Base-by-base conservation (phyloP, 2,888 invertebrate species). In the Drosophila bunnanda region DNA sequence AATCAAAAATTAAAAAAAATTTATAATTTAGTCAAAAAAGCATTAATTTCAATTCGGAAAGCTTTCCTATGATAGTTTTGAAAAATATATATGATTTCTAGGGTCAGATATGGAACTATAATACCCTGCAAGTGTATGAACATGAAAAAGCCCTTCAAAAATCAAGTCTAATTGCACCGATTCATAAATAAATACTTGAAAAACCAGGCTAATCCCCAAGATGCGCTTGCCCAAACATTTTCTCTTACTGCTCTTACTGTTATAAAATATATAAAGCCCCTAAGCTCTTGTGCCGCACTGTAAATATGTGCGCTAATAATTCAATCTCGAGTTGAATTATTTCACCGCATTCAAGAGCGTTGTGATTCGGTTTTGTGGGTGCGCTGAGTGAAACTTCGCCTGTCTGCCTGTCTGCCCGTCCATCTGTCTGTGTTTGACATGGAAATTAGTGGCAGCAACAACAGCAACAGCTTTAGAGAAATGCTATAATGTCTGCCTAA, bases 401-500 rank as follows among this genome's bases (percentile, higher is more conserved):
- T 61, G 71, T 61, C 44, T 30, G 52, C 22, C 53, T 48, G 32
- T 48, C 43, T 44, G 60, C 34, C 44, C 30, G 68, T 48, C 43
- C 39, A 48, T 38, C 44, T 36, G 68, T 50, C 53, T 48, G 20
- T 55, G 41, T 59, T 67, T 69, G 75, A 76, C 72, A 76, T 76
- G 75, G 71, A 76, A 76, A 76, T 71, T 76, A 66, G 67, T 59
- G 55, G 41, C 59, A 57, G 50, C 54, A 67, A 44, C 59, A 69
- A 48, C 34, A 72, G 36, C 44, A 41, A 7, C 30, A 25, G 67
- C 72, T 38, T 65, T 9, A 30, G 53, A 54, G 53, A 57, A 75
- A 75, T 68, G 75, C 56, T 67, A 65, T 73, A 67, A 67, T 75
- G 73, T 22, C 55, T 32, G 88, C 74, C 80, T 80, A 85, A 88